Evolutionary conservation across 2,797 vertebrate species (phyloP).

Genomic region (Myotis daubentonii): DNA sequence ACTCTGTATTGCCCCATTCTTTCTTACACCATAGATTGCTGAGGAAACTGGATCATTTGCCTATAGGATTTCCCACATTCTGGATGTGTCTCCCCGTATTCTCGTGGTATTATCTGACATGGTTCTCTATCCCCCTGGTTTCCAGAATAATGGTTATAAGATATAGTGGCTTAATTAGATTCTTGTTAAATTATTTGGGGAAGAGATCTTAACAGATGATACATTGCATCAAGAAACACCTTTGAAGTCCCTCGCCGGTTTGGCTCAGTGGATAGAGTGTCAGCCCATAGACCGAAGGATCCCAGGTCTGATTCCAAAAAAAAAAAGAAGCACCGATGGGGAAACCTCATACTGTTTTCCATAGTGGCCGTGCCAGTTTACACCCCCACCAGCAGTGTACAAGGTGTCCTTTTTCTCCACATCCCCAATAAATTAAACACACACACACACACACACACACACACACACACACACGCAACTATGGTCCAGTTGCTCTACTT

Average conservation of each 20-base stretch:
- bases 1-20: neutral
- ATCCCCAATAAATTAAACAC: neutral
- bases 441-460: neutral
- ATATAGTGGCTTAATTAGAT: neutral
- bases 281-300: neutral
- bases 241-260: neutral
- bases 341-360: neutral
- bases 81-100: neutral
- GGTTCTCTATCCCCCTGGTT: neutral
- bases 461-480: neutral
- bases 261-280: neutral
- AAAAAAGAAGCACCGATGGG: neutral
- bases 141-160: neutral
- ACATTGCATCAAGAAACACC: neutral
- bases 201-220: neutral
- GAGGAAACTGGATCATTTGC: neutral
- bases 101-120: neutral
- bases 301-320: fast-evolving
- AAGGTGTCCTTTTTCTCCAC: neutral
- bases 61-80: neutral
- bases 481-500: neutral
- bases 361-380: neutral
- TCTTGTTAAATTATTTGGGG: slow-evolving; percentile 39
- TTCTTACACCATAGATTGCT: neutral
- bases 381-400: neutral